Base-by-base conservation (phyloP, 2,888 invertebrate species). In the Didymodactylos carnosus region DNA sequence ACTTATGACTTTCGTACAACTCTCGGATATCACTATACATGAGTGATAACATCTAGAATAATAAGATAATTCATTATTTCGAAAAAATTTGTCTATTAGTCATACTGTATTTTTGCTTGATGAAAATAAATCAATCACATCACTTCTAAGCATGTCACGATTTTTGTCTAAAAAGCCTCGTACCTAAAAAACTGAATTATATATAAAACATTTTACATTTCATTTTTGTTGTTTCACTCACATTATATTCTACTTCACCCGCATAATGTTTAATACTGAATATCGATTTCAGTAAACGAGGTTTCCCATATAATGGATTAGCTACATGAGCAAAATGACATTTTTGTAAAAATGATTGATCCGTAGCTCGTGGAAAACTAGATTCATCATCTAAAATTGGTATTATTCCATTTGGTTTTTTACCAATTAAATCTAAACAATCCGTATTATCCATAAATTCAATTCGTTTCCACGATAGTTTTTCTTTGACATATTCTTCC, bases 281-380 rank as follows among this genome's bases (percentile, higher is more conserved):
- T 79, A 87, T 87, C 77, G 86, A 85, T 53, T 85, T 85, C 14
- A 86, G 86, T 83, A 87, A 85, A 86, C 88, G 78, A 1, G 95
- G 94, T 77, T 95, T 88, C 13, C 91, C 92, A 81, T 95, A 98
- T 35, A 92, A 85, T 80, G 92, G 92, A 81, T 94, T 94, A 25
- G 94, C 86, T 10, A 93, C 91, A 81, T 97, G 95, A 82, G 94
- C 94, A 82, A 94, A 94, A 85, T 97, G 95, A 83, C 94, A 95
- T 85, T 97, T 97, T 84, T 97, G 95, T 76, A 98, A 86, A 85
- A 94, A 97, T 1, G 94, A 93, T 73, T 90, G 87, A 83, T 97
- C 95, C 0, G 92, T 92, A 0, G 94, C 94, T 84, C 94, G 90
- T 0, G 97, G 98, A 84, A 98, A 97, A 84, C 95, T 95, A 79